Evolutionary conservation across 1,140 invertebrate species (phyloP), one percentile per base, ranked within the genome.

Genomic region (Tetramorium alpestre): DNA sequence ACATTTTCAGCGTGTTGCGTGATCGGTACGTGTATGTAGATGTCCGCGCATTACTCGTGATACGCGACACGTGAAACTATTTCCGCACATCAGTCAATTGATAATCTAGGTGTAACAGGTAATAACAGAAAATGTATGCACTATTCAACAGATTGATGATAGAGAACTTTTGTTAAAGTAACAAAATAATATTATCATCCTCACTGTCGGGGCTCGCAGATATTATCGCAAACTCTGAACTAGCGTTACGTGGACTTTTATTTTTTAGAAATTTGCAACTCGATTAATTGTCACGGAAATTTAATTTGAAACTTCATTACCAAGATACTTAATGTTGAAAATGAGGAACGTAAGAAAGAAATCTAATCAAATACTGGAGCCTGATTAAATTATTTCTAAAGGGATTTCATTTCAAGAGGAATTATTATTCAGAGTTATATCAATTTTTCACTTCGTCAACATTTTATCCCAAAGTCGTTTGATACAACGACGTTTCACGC

Each of bases 221-320:
- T 38, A 41, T 75, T 16, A 41, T 56, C 28, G 69, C 49, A 56
- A 41, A 75, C 16, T 62, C 22, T 1, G 13, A 77, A 13, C 18
- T 64, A 47, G 7, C 65, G 65, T 65, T 28, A 65, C 18, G 22
- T 33, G 4, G 8, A 51, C 8, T 33, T 62, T 77, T 28, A 38
- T 64, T 47, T 38, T 47, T 47, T 38, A 60, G 8, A 6, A 77
- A 38, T 47, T 47, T 25, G 1, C 16, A 64, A 28, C 22, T 76
- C 25, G 18, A 33, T 76, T 62, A 62, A 77, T 11, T 77, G 25
- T 64, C 58, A 64, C 18, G 47, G 41, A 25, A 64, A 77, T 64
- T 47, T 64, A 64, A 77, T 64, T 10, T 11, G 1, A 38, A 77
- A 33, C 10, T 62, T 62, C 4, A 44, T 62, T 49, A n/a, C 4